Percentiles rank a stretch among this genome's conserved stretches.
Conservation (phyloP, 2,113 vertebrate genomes). For the Burhinus bistriatus region DNA sequence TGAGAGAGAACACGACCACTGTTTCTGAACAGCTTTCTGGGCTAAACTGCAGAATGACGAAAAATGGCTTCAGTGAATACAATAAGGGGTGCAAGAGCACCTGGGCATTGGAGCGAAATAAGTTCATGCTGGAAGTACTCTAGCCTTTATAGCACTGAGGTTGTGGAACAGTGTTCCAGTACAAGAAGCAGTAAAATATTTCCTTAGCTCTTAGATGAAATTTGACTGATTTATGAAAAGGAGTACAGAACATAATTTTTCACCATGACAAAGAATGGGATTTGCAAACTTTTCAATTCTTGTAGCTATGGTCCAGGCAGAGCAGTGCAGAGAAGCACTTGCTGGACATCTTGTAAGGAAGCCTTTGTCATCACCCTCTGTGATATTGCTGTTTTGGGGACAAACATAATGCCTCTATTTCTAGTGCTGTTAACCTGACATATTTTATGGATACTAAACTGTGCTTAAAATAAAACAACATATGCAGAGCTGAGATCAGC, state of each 20-base stretch:
- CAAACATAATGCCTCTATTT: not conserved
- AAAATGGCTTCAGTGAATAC: not conserved
- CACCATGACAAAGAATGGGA: not conserved
- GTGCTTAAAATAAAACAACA: constrained; percentile 16
- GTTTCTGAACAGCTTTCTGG: not conserved
- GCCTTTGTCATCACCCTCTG: not conserved
- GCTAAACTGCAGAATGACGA: not conserved
- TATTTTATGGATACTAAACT: not conserved
- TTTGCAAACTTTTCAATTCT: not conserved
- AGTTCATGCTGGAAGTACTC: not conserved
- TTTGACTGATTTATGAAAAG: not conserved
- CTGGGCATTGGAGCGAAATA: not conserved
- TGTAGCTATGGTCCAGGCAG: not conserved
- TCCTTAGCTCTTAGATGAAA: not conserved
- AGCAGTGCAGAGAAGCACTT: not conserved
- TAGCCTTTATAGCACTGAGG: not conserved
- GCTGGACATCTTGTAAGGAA: not conserved
- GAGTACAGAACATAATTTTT: not conserved
- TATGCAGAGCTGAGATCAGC: not conserved
- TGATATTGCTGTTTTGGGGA: not conserved
- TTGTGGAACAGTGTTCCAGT: not conserved
- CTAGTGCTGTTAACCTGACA: not conserved
- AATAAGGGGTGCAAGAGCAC: not conserved
- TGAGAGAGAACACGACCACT: not conserved
- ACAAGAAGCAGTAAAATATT: not conserved